phyloP scores from a whole-genome alignment of 1,140 invertebrate species.

The Zaprionus ghesquierei region DNA sequence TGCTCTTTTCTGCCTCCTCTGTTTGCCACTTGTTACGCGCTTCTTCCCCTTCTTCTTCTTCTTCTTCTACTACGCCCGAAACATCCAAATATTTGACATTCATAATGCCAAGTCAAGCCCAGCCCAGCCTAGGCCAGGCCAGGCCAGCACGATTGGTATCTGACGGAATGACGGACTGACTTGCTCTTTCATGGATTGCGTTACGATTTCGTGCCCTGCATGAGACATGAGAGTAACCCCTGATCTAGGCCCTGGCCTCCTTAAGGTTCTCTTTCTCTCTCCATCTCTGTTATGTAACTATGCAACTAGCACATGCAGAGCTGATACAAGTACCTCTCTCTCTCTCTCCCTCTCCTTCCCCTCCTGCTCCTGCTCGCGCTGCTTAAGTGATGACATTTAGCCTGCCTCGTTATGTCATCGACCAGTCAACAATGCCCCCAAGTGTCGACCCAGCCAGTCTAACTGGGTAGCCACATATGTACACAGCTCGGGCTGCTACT shows the following conservation, averaged over 20 bases:
- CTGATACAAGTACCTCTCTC: slow-evolving; percentile 9
- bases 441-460: slow-evolving; percentile 14
- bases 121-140: no score
- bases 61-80: neutral
- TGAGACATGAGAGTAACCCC: slow-evolving; percentile 22
- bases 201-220: slow-evolving; percentile 36
- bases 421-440: slow-evolving; percentile 22
- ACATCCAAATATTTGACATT: slow-evolving; percentile 68
- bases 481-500: neutral
- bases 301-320: slow-evolving; percentile 12
- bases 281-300: neutral
- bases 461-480: no score
- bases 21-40: slow-evolving; percentile 46
- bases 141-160: no score
- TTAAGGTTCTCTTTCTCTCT: slow-evolving; percentile 4
- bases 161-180: neutral
- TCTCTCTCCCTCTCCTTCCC: no score
- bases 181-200: slow-evolving; percentile 12
- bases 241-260: neutral
- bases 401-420: slow-evolving; percentile 27
- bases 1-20: slow-evolving; percentile 7
- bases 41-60: neutral
- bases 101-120: slow-evolving; percentile 46
- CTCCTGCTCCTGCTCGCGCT: neutral
- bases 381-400: slow-evolving; percentile 27